phyloP scores from a whole-genome alignment of 2,888 invertebrate species.

The Drosophila siamana region DNA sequence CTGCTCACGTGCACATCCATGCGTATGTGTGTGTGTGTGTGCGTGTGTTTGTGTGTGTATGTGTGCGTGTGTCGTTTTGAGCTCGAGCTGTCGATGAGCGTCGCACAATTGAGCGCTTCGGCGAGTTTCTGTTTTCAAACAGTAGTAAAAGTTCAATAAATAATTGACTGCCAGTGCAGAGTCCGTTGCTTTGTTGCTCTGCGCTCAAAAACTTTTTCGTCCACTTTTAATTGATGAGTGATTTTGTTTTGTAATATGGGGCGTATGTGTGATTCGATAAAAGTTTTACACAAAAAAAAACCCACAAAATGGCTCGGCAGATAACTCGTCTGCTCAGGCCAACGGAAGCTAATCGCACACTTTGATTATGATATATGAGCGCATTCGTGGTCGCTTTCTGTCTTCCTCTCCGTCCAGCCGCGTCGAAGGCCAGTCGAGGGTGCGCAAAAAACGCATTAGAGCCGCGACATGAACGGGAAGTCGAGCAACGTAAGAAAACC shows the following conservation, averaged over 20 bases:
- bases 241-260: conserved; percentile 68
- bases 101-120: conserved; percentile 63
- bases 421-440: conserved; percentile 10
- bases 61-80: conserved; percentile 24
- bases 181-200: conserved; percentile 14
- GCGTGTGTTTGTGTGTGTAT: not conserved
- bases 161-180: conserved; percentile 68
- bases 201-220: conserved; percentile 29
- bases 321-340: conserved; percentile 32
- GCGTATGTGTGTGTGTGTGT: conserved; percentile 14
- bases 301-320: conserved; percentile 16
- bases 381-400: conserved; percentile 51
- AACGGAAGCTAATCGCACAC: conserved; percentile 71
- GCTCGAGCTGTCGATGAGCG: conserved; percentile 38
- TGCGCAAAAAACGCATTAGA: conserved; percentile 69
- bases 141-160: conserved; percentile 80
- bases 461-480: conserved; percentile 51
- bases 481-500: conserved; percentile 5
- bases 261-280: conserved; percentile 59
- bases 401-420: not conserved
- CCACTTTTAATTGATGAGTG: conserved; percentile 60
- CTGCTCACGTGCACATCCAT: conserved; percentile 31
- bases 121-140: conserved; percentile 60
- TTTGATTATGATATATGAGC: conserved; percentile 70
- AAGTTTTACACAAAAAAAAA: conserved; percentile 34